These are phyloP conservation scores for Helostoma temminkii DNA, from an alignment of 2,797 vertebrate species.

Conservation along the genomic window DNA sequence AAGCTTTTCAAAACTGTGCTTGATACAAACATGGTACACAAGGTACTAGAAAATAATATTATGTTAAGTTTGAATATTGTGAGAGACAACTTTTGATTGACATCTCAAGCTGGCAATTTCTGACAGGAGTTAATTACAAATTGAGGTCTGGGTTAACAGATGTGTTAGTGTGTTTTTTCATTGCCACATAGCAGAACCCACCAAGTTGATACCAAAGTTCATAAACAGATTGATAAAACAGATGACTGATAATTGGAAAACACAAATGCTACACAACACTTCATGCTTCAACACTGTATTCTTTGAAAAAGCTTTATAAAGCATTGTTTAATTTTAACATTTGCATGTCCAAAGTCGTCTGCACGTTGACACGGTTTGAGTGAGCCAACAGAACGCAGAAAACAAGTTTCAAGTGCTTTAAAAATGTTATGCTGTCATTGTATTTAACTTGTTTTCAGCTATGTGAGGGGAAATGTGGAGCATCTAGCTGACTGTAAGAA, in stretches of 20 bases:
- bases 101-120: background rate
- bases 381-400: slow-evolving; percentile 9
- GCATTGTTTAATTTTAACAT: slow-evolving; percentile 21
- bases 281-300: slow-evolving; percentile 18
- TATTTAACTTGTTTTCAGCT: slow-evolving; percentile 42
- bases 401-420: slow-evolving; percentile 27
- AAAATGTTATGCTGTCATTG: slow-evolving; percentile 21
- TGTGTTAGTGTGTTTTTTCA: slow-evolving; percentile 1
- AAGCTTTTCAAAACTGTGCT: slow-evolving; percentile 52
- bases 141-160: background rate
- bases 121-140: slow-evolving; percentile 3
- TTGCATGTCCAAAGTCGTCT: slow-evolving; percentile 61
- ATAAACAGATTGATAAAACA: slow-evolving; percentile 4
- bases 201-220: background rate
- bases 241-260: background rate
- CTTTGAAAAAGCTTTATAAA: slow-evolving; percentile 60
- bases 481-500: slow-evolving; percentile 31
- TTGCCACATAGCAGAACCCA: slow-evolving; percentile 10
- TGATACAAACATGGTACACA: background rate
- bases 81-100: no score
- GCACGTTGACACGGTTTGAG: slow-evolving; percentile 50
- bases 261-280: slow-evolving; percentile 7
- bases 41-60: background rate
- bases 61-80: background rate
- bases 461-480: slow-evolving; percentile 20